Conservation (phyloP, 2,113 vertebrate species). For the Melanerpes formicivorus region DNA sequence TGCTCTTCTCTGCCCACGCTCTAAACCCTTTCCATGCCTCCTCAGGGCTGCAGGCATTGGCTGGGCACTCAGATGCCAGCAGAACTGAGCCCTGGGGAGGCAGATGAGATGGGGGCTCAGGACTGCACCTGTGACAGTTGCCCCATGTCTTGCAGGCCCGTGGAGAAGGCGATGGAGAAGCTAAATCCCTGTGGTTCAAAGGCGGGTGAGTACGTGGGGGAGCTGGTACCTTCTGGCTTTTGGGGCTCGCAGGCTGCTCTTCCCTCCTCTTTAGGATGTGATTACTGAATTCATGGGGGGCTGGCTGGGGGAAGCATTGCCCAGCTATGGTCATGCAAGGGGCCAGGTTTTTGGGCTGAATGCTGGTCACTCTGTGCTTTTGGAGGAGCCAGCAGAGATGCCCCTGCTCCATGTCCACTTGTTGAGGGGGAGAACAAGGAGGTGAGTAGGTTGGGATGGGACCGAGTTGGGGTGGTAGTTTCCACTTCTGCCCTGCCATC, state of each 20-base stretch:
- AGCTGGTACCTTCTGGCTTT: neutral
- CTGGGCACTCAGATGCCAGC: neutral
- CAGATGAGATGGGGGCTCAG: neutral
- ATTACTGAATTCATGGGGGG: neutral
- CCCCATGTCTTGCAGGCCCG: conserved; percentile 82
- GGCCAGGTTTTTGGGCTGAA: neutral
- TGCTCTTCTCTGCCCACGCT: neutral
- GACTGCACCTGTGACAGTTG: neutral
- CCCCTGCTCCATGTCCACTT: neutral
- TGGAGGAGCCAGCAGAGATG: neutral
- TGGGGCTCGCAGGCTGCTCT: neutral
- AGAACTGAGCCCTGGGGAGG: neutral
- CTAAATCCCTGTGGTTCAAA: conserved; percentile 95
- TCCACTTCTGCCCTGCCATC: neutral
- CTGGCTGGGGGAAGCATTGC: neutral
- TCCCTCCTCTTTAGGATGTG: neutral
- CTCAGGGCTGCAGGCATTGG: neutral
- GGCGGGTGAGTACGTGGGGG: conserved; percentile 85
- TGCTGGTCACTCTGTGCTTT: neutral
- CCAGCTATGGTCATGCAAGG: neutral
- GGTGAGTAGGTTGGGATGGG: neutral
- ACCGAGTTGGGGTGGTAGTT: neutral
- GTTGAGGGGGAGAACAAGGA: neutral
- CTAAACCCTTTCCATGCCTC: neutral
- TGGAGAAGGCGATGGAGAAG: conserved; percentile 86